A percentile compares a stretch with the other conserved stretches of the same genome.
These are phyloP conservation scores for Ethmia dodecea DNA, from an alignment of 2,888 invertebrate genomes.

Conservation along the genomic window DNA sequence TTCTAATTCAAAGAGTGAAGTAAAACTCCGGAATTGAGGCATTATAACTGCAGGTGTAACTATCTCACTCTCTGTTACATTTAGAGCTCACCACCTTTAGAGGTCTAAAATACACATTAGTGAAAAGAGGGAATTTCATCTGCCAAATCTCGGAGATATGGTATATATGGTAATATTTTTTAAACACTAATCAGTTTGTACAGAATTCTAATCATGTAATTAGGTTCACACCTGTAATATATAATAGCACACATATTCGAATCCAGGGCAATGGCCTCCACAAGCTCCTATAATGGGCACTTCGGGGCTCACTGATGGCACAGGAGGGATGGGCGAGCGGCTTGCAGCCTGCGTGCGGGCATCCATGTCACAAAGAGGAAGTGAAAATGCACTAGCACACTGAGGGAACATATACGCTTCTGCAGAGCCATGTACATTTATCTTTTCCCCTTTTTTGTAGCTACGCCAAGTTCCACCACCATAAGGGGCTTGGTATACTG, in stretches of 20 bases:
- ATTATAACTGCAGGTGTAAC: too few relatives aligned
- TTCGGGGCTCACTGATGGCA: slow-evolving; percentile 62
- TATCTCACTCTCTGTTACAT: too few relatives aligned
- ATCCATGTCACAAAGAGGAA: slow-evolving; percentile 58
- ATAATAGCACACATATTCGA: slow-evolving; percentile 85
- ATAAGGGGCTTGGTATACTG: slow-evolving; percentile 70
- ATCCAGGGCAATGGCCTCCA: slow-evolving; percentile 82
- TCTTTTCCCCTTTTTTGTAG: slow-evolving; percentile 51
- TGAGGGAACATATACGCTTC: slow-evolving; percentile 56
- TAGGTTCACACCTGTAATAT: slow-evolving; percentile 76
- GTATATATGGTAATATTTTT: too few relatives aligned
- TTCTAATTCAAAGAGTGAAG: too few relatives aligned
- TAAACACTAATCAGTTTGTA: too few relatives aligned
- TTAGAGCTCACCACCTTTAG: too few relatives aligned
- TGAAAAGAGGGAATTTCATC: too few relatives aligned
- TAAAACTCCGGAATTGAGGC: too few relatives aligned
- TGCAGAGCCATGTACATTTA: slow-evolving; percentile 31
- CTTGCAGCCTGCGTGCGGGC: slow-evolving; percentile 32
- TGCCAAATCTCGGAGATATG: too few relatives aligned
- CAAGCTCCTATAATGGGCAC: slow-evolving; percentile 80
- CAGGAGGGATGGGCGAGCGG: slow-evolving; percentile 49
- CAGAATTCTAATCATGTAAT: too few relatives aligned
- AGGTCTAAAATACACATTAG: too few relatives aligned
- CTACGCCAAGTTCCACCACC: slow-evolving; percentile 53
- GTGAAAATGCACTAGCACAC: slow-evolving; percentile 62